phyloP scores from a whole-genome alignment of 1,140 invertebrate species.

The Drosophila kanapiae region DNA sequence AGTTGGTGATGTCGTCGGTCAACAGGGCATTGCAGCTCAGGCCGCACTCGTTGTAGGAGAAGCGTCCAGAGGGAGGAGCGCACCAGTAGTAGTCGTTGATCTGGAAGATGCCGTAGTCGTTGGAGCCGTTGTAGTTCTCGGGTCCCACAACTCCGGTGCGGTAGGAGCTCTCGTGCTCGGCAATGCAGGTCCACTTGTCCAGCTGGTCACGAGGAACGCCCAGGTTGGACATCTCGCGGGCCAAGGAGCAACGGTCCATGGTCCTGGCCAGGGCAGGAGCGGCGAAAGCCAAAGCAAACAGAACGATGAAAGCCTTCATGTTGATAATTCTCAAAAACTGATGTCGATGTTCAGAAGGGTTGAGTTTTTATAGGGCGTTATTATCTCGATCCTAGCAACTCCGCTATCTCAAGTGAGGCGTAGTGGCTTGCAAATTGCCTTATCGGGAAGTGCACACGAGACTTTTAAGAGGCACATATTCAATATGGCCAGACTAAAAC shows the following conservation, averaged over 20 bases:
- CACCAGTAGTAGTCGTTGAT: constrained; percentile 82
- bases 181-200: constrained; percentile 65
- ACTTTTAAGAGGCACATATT: not conserved
- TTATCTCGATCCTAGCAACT: constrained; percentile 23
- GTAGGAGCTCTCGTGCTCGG: constrained; percentile 61
- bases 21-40: no score
- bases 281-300: constrained; percentile 52
- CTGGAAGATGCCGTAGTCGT: constrained; percentile 82
- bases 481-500: constrained; percentile 3
- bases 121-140: constrained; percentile 69
- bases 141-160: constrained; percentile 54
- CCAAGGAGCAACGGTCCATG: constrained; percentile 79
- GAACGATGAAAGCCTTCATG: constrained; percentile 67
- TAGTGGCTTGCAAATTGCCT: not conserved
- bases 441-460: constrained; percentile 18
- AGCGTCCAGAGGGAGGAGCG: constrained; percentile 53
- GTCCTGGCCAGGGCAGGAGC: constrained; percentile 63
- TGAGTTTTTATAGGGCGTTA: constrained; percentile 17
- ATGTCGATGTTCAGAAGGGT: not conserved
- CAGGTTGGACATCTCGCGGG: constrained; percentile 70
- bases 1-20: no score
- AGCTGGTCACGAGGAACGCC: constrained; percentile 70
- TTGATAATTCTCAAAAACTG: constrained; percentile 17
- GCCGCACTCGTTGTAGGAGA: no score
- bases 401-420: constrained; percentile 16